Base-by-base conservation (phyloP, 2,113 vertebrate species). In the Gallinago undulata region DNA sequence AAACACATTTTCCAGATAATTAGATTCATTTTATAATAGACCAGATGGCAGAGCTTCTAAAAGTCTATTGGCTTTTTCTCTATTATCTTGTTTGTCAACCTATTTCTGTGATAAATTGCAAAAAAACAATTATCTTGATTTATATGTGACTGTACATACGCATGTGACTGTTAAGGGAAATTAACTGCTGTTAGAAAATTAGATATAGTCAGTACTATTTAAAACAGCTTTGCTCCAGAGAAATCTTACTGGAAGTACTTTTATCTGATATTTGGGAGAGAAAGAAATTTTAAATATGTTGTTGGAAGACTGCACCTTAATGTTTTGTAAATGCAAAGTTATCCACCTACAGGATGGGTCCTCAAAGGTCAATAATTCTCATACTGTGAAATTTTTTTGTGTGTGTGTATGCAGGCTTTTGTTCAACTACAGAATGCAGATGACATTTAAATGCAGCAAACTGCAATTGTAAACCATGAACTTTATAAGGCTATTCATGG, bases 121-220 rank as follows among this genome's bases (percentile, higher is more conserved):
- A 79, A 33, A 76, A 79, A 91, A 76, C 15, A 53, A 87, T 91
- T 93, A 62, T 56, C 57, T 84, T 87, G 89, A 91, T 92, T 93
- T 87, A 78, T 75, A 43, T 35, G 11, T 78, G 56, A 43, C n/a
- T 70, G 4, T 62, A 31, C 16, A 69, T 53, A 30, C 8, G 43
- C 55, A 53, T 0, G 2, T 56, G 48, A 69, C 45, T 89, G 9
- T 50, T 76, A 57, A 33, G 31, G 45, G 28, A 85, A 93, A 80
- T 53, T 33, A 84, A 50, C 55, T 73, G 37, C 47, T 39, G 18
- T 59, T 92, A 74, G 76, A 90, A 70, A 11, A 18, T 2, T 59
- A 19, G 27, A 64, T 81, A 72, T 1, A 78, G 75, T 33, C 69
- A 48, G 6, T 64, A 14, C 4, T 75, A 55, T 62, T 89, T 72